Evolutionary conservation across 2,888 invertebrate species (phyloP).

Genomic region (Phorcus lineatus): DNA sequence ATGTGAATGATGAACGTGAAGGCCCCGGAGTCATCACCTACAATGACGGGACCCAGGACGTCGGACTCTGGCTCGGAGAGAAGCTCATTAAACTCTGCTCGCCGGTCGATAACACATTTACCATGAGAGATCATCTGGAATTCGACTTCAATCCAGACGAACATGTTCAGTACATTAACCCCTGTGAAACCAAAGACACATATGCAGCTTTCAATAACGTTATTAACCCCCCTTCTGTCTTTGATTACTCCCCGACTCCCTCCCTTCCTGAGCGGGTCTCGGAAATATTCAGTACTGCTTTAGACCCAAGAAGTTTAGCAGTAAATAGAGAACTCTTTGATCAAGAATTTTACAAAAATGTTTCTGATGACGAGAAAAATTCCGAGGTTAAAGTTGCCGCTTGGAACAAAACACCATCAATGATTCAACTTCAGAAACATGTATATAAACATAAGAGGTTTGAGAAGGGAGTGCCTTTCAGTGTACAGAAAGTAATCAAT

Average conservation of each 20-base stretch:
- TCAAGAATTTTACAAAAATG: constrained; percentile 60
- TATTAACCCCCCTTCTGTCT: constrained; percentile 35
- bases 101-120: constrained; percentile 62
- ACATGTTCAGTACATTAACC: constrained; percentile 53
- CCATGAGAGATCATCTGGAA: constrained; percentile 67
- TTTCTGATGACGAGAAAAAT: constrained; percentile 27
- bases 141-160: constrained; percentile 66
- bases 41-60: constrained; percentile 70
- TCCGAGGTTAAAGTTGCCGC: constrained; percentile 46
- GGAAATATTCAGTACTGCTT: constrained; percentile 62
- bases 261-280: constrained; percentile 50
- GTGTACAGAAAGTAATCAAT: constrained; percentile 57
- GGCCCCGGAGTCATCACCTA: constrained; percentile 74
- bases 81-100: constrained; percentile 69
- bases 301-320: constrained; percentile 69
- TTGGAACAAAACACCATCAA: constrained; percentile 70
- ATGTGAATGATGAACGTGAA: constrained; percentile 71
- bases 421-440: constrained; percentile 70
- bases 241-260: constrained; percentile 44
- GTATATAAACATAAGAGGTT: constrained; percentile 59
- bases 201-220: constrained; percentile 31
- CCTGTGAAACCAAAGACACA: constrained; percentile 29
- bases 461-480: constrained; percentile 52
- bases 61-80: constrained; percentile 74
- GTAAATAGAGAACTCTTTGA: constrained; percentile 69